These are phyloP conservation scores for Perca fluviatilis DNA, from an alignment of 2,113 vertebrate genomes.

Conservation along the genomic window DNA sequence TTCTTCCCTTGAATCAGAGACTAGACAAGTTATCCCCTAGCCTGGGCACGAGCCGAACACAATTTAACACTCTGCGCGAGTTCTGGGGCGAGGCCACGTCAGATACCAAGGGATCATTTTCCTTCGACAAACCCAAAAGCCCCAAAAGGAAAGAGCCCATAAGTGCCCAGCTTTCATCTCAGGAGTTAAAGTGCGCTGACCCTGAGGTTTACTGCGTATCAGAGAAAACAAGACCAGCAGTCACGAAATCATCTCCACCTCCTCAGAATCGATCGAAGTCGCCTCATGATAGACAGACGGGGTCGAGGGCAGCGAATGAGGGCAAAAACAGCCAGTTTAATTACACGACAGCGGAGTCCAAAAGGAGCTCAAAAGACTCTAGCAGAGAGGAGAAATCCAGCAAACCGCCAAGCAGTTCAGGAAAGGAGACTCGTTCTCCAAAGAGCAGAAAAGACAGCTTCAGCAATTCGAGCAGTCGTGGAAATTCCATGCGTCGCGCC, in stretches of 20 bases:
- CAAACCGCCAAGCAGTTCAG: constrained; percentile 40
- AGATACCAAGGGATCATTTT: constrained; percentile 40
- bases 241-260: constrained; percentile 47
- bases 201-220: constrained; percentile 39
- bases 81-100: constrained; percentile 89
- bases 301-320: constrained; percentile 38
- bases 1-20: constrained; percentile 86
- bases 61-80: constrained; percentile 89
- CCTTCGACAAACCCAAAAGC: constrained; percentile 60
- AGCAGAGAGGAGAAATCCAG: constrained; percentile 55
- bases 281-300: constrained; percentile 51
- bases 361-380: constrained; percentile 62
- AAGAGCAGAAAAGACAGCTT: constrained; percentile 71
- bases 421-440: constrained; percentile 56
- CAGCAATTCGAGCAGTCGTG: constrained; percentile 58
- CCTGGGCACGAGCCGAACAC: constrained; percentile 77
- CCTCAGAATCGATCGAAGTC: constrained; percentile 57
- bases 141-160: constrained; percentile 65
- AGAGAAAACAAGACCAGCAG: constrained; percentile 60
- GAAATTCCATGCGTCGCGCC: constrained; percentile 68
- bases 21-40: constrained; percentile 77
- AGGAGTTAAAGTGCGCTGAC: constrained; percentile 47
- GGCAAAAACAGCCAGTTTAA: constrained; percentile 42
- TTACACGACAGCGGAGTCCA: constrained; percentile 40
- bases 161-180: constrained; percentile 53